Conservation (phyloP, 1,140 invertebrate species). For the Drosophila kohkoa region DNA sequence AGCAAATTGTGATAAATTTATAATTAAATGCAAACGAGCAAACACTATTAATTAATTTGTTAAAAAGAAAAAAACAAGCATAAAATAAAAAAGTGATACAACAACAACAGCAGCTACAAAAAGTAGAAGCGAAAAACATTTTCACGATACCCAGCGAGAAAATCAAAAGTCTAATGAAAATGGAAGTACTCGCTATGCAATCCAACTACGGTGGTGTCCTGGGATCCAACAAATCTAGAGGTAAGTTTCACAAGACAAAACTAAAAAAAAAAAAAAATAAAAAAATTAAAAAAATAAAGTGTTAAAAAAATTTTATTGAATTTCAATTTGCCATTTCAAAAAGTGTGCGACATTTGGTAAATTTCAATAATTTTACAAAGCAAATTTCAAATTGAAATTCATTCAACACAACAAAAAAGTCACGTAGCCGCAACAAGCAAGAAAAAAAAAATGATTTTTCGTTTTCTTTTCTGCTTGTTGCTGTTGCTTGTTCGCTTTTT, state of each 20-base stretch:
- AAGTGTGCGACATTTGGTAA: too few relatives aligned
- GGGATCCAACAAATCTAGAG: conserved; percentile 82
- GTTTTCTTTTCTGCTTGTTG: conserved; percentile 41
- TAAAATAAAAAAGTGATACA: conserved; percentile 59
- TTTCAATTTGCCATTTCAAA: too few relatives aligned
- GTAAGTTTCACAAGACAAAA: conserved; percentile 59
- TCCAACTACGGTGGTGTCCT: conserved; percentile 68
- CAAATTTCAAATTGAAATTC: conserved; percentile 3
- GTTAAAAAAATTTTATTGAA: too few relatives aligned
- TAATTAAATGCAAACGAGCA: conserved; percentile 43
- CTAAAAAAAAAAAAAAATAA: background rate
- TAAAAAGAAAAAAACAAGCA: conserved; percentile 33
- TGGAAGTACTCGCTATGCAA: conserved; percentile 84
- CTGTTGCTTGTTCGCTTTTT: conserved; percentile 32
- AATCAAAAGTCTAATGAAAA: conserved; percentile 78
- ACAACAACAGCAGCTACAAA: conserved; percentile 35
- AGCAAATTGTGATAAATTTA: conserved; percentile 83
- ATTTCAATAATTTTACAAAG: too few relatives aligned
- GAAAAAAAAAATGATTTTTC: conserved; percentile 68
- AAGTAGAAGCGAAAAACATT: conserved; percentile 53
- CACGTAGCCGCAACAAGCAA: conserved; percentile 59
- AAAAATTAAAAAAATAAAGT: conserved; percentile 1
- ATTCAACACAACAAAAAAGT: conserved; percentile 48
- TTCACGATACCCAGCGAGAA: conserved; percentile 36
- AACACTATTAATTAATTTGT: conserved; percentile 63